Evolutionary conservation across 30 jellyfish, hydroid and myxozoan genomes (phyloP).

Genomic region (Morbakka virulenta): DNA sequence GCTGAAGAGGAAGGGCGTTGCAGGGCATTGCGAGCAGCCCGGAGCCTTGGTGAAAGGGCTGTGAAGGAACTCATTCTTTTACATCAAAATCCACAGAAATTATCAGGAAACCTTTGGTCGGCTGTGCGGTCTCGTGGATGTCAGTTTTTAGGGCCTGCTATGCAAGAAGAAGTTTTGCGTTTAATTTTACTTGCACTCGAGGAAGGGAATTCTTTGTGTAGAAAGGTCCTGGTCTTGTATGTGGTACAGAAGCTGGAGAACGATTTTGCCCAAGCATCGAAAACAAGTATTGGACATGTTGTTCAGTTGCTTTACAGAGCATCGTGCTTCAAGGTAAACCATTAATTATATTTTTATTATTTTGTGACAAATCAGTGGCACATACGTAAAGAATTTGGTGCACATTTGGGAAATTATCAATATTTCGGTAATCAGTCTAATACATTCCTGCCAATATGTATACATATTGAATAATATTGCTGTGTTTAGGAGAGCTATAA

Average conservation of each 20-base stretch:
- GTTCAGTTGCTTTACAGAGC: slow-evolving; percentile 95
- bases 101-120: slow-evolving; percentile 96
- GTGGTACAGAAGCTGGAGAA: slow-evolving; percentile 90
- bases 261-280: slow-evolving; percentile 92
- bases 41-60: slow-evolving; percentile 96
- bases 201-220: slow-evolving; percentile 86
- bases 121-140: slow-evolving; percentile 95
- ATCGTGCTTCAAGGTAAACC: slow-evolving; percentile 87
- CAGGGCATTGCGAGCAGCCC: slow-evolving; percentile 92
- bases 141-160: slow-evolving; percentile 98
- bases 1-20: slow-evolving; percentile 97
- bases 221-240: slow-evolving; percentile 90
- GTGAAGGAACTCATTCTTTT: slow-evolving; percentile 86
- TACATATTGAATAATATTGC: too few species aligned
- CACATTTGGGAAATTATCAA: too few species aligned
- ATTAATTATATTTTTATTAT: not conserved
- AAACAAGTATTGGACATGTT: slow-evolving; percentile 99
- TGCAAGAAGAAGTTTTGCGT: slow-evolving; percentile 94
- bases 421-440: too few species aligned
- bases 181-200: slow-evolving; percentile 87
- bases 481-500: too few species aligned
- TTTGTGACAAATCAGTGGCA: too few species aligned
- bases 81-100: slow-evolving; percentile 93
- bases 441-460: too few species aligned
- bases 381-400: too few species aligned